phyloP scores from a whole-genome alignment of 2,797 vertebrate genomes.

The Jordanella pulchra region DNA sequence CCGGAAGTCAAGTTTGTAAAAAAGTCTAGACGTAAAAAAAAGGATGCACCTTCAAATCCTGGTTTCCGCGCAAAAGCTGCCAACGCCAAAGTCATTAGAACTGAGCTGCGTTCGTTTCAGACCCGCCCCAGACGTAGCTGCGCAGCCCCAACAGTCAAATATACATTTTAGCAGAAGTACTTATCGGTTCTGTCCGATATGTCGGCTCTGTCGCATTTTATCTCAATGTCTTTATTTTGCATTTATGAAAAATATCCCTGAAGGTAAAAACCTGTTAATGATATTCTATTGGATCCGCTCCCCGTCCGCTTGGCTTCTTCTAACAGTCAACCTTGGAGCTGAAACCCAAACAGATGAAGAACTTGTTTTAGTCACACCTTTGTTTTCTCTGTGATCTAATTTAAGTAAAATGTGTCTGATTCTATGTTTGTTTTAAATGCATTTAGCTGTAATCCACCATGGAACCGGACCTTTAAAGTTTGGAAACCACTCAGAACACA shows the following conservation, averaged over 20 bases:
- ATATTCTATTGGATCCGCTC: background rate
- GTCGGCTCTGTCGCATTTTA: conserved; percentile 42
- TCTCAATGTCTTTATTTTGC: conserved; percentile 10
- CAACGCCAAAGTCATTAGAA: conserved; percentile 79
- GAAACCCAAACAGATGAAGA: conserved; percentile 10
- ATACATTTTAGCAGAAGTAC: conserved; percentile 72
- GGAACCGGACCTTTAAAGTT: conserved; percentile 30
- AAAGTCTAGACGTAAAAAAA: conserved; percentile 81
- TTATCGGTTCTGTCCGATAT: conserved; percentile 20
- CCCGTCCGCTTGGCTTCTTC: conserved; percentile 1
- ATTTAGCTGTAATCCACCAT: conserved; percentile 14
- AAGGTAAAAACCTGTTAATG: background rate
- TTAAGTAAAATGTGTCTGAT: conserved; percentile 1
- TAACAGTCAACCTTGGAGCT: conserved; percentile 4
- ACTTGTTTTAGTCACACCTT: conserved; percentile 16
- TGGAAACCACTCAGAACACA: conserved; percentile 9
- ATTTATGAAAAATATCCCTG: conserved; percentile 11
- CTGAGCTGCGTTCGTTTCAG: conserved; percentile 73
- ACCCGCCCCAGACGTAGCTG: conserved; percentile 79
- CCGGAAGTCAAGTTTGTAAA: conserved; percentile 84
- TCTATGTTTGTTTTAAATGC: conserved; percentile 17
- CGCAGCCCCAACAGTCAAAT: conserved; percentile 79
- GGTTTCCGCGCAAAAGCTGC: conserved; percentile 78
- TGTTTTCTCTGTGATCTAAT: conserved; percentile 28
- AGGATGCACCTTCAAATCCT: conserved; percentile 73